A percentile compares a stretch with the other conserved stretches of the same genome.
These are phyloP conservation scores for Macrocentrus cingulum DNA, from an alignment of 1,140 invertebrate species.

Conservation along the genomic window DNA sequence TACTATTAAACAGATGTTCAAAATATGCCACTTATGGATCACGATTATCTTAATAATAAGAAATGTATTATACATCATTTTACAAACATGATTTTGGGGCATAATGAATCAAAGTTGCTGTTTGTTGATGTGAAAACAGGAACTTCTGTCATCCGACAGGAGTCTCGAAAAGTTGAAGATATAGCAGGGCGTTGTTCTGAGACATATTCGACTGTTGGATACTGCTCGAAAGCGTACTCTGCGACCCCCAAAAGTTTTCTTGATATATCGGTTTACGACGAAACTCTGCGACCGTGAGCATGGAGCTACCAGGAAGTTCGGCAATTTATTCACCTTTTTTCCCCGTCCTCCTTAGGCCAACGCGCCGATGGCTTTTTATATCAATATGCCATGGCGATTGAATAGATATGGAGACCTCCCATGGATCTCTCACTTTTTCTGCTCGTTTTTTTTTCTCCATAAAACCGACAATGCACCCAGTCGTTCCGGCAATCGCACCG, in stretches of 20 bases:
- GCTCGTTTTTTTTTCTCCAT: slow-evolving; percentile 21
- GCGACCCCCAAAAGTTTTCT: slow-evolving; percentile 29
- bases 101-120: too few relatives aligned
- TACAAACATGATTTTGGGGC: too few relatives aligned
- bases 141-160: too few relatives aligned
- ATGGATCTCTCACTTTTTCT: slow-evolving; percentile 21
- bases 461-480: slow-evolving; percentile 34
- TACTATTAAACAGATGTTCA: too few relatives aligned
- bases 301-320: slow-evolving; percentile 38
- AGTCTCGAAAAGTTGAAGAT: slow-evolving; percentile 9
- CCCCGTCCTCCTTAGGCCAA: slow-evolving; percentile 26
- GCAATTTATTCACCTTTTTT: slow-evolving; percentile 44
- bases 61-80: too few relatives aligned
- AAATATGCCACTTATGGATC: too few relatives aligned
- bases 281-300: too few relatives aligned
- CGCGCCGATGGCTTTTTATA: slow-evolving; percentile 39
- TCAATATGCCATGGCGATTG: slow-evolving; percentile 43
- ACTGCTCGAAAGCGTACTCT: background rate
- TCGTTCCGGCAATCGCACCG: slow-evolving; percentile 21
- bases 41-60: too few relatives aligned
- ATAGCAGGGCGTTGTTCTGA: slow-evolving; percentile 16
- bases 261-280: slow-evolving; percentile 30
- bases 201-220: slow-evolving; percentile 20
- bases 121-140: too few relatives aligned
- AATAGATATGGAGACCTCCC: slow-evolving; percentile 36